Conservation (phyloP, 2,797 vertebrate genomes). For the Kryptopterus vitreolus region DNA sequence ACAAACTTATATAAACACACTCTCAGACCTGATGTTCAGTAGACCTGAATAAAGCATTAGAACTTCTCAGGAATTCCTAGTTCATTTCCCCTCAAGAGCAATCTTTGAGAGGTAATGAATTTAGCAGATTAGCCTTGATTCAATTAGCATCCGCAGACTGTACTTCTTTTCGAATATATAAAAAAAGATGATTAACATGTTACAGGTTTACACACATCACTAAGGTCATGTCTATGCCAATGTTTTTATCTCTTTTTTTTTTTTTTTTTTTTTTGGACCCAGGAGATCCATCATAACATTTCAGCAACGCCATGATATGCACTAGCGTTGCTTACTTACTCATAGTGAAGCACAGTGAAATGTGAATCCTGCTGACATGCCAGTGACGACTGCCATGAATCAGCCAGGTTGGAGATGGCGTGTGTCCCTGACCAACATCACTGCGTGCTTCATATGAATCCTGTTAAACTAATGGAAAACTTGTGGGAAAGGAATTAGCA, state of each 20-base stretch:
- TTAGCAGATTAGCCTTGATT: slow-evolving; percentile 21
- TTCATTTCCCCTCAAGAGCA: slow-evolving; percentile 16
- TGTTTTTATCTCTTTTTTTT: slow-evolving; percentile 11
- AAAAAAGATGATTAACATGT: slow-evolving; percentile 22
- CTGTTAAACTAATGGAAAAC: slow-evolving; percentile 77
- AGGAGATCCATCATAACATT: slow-evolving; percentile 29
- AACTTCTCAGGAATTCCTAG: slow-evolving; percentile 24
- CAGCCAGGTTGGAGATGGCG: slow-evolving; percentile 44
- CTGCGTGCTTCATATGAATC: slow-evolving; percentile 68
- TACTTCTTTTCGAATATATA: slow-evolving; percentile 22
- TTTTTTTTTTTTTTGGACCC: neutral
- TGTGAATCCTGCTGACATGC: slow-evolving; percentile 29
- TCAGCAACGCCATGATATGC: slow-evolving; percentile 38
- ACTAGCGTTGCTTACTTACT: slow-evolving; percentile 47
- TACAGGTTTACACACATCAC: slow-evolving; percentile 18
- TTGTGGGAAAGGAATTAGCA: slow-evolving; percentile 70
- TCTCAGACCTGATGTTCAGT: slow-evolving; percentile 19
- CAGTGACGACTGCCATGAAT: slow-evolving; percentile 54
- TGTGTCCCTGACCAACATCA: slow-evolving; percentile 67
- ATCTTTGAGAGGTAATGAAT: slow-evolving; percentile 28
- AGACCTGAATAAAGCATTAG: slow-evolving; percentile 26
- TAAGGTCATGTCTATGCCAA: slow-evolving; percentile 19
- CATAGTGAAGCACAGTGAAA: slow-evolving; percentile 26
- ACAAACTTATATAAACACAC: slow-evolving; percentile 29
- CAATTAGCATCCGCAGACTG: slow-evolving; percentile 25